Base-by-base conservation (phyloP, 1,140 invertebrate genomes). In the Hydropsyche tenuis region DNA sequence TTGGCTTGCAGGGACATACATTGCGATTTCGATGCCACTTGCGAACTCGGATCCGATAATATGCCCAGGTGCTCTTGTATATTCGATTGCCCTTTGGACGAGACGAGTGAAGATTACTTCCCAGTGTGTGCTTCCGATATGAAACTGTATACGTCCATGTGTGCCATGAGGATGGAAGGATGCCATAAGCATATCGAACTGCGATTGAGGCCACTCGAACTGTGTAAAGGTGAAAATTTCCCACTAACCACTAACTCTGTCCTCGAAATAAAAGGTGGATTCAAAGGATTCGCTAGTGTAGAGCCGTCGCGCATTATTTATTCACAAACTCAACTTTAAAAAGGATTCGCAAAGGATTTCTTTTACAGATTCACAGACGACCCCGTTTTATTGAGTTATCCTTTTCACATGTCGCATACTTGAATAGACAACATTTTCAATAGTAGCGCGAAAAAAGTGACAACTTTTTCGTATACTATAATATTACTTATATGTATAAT, bases 71-170 rank as follows among this genome's bases (percentile, higher is more conserved):
- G 92, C 81, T 91, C 90, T 63, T 94, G 92, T 80, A 87, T 89
- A 68, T 92, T 93, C 80, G 89, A 92, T 80, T 92, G 91, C 79
- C 87, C 85, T 16, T 82, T 81, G 69, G 82, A 83, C 81, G 78
- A 82, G 81, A 51, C 80, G 79, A 37, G 80, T 81, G 81, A 88
- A 84, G 82, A 90, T 87, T 83, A 87, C 86, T 82, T 87, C 81
- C 89, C 90, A 0, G 91, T 96, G 20, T 96, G 95, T 81, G 94
- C 92, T 0, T 94, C 91, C 43, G 94, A 97, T 82, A 87, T 93
- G 68, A 87, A 88, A 72, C 89, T 92, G 45, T 96, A 96, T 80
- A 85, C 90, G 3, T 95, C 92, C 73, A 86, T 93, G 71, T 97
- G 95, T 81, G 90, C 91, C 16, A 94, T 96, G 92, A 91, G 91